These are phyloP conservation scores for Eupithecia centaureata DNA, from an alignment of 2,888 invertebrate species.

Conservation along the genomic window DNA sequence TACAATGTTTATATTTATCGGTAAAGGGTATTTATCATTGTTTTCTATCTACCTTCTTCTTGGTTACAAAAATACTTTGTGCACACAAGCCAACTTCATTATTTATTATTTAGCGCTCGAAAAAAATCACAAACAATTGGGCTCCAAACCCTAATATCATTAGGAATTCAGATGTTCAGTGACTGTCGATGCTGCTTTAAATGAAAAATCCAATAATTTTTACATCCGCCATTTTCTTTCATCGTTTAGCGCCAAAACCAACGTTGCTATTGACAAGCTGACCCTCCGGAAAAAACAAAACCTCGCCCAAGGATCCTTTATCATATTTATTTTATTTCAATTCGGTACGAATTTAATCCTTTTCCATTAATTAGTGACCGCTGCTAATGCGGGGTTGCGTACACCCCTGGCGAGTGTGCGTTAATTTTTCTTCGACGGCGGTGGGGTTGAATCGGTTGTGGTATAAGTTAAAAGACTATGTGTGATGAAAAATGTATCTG, in stretches of 20 bases:
- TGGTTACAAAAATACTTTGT: neutral
- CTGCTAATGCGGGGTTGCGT: constrained; percentile 70
- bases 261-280: constrained; percentile 64
- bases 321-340: constrained; percentile 85
- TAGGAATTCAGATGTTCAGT: neutral
- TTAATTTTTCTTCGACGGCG: constrained; percentile 77
- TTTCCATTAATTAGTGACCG: constrained; percentile 84
- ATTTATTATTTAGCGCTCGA: neutral
- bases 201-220: constrained; percentile 10
- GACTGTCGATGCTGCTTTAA: neutral
- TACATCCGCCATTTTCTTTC: constrained; percentile 31
- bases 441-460: constrained; percentile 55
- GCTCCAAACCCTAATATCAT: neutral
- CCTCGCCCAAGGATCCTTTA: constrained; percentile 71
- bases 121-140: neutral
- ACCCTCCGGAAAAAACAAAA: constrained; percentile 49
- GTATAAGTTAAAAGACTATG: constrained; percentile 42
- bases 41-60: neutral
- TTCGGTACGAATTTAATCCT: constrained; percentile 83
- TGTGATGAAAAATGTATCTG: neutral
- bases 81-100: neutral
- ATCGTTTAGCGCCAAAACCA: constrained; percentile 50
- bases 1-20: no score
- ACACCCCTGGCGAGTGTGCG: constrained; percentile 65
- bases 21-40: neutral